Base-by-base conservation (phyloP, 2,888 invertebrate species). In the Cerastoderma edule region DNA sequence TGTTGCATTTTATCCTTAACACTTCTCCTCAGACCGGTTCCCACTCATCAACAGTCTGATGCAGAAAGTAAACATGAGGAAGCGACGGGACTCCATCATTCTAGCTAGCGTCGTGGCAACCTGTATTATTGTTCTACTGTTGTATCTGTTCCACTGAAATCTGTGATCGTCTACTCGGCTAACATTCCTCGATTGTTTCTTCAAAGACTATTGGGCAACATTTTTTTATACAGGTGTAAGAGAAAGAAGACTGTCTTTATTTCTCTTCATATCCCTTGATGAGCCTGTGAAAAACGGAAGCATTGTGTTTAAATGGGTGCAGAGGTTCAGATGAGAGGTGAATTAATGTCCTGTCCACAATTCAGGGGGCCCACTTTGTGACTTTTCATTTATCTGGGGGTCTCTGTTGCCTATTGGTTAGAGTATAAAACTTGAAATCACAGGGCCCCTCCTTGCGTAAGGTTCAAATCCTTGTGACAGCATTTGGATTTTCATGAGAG, bases 81-180 rank as follows among this genome's bases (percentile, higher is more conserved):
- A 99, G 92, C 95, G 97, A 68, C 95, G 98, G 68, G 99, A 99
- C 94, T 97, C 98, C 0, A 95, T 99, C 63, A 97, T 99, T 85
- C 91, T 99, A 35, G 99, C 97, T 0, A 93, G 95, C 16, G 96
- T 99, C 28, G 96, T 99, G 77, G 96, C 96, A 2, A 94, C 96
- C 70, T 99, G 98, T 93, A 96, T 97, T 57, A 96, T 99, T 93
- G 94, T 98, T n/a, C 93, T 98, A 89, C 78, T 93, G 24, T 79
- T 93, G 57, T 93, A 92, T 74, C 85, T 89, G 50, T 90, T 92
- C 78, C 91, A 89, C 68, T 89, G 39, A 60, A 22, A 22, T 2
- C 10, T 50, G 27, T 22, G 19, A 22, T 22, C 53, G n/a, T n/a
- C n/a, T 10, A 53, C 22, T 16, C 53, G 22, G 53, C 13, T 8